Conservation (phyloP, 2,888 invertebrate genomes). For the Saturnia pavonia region DNA sequence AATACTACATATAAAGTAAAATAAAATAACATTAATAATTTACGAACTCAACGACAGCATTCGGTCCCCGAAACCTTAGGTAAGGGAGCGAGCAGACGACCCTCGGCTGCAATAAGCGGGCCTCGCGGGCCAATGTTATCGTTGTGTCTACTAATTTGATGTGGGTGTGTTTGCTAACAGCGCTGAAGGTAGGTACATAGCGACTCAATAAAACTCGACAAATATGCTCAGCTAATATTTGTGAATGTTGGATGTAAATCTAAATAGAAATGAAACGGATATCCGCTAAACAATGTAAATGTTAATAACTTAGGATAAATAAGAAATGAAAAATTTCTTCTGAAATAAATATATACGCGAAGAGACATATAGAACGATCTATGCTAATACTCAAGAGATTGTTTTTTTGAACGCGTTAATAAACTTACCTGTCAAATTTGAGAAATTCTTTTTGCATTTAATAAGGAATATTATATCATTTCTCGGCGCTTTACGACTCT, state of each 20-base stretch:
- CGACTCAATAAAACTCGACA: conserved; percentile 30
- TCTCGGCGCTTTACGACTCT: too few relatives aligned
- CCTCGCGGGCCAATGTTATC: conserved; percentile 55
- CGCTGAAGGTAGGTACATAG: conserved; percentile 27
- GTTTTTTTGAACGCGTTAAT: too few relatives aligned
- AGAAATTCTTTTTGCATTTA: too few relatives aligned
- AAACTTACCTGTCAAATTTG: too few relatives aligned
- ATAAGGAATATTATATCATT: too few relatives aligned
- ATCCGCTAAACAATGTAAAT: neutral
- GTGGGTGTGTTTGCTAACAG: conserved; percentile 32
- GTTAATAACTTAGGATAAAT: neutral
- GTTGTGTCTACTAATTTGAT: conserved; percentile 52
- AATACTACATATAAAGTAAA: neutral
- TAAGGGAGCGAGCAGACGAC: conserved; percentile 33
- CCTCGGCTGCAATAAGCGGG: conserved; percentile 50
- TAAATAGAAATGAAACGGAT: neutral
- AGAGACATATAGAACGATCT: too few relatives aligned
- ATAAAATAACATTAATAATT: conserved; percentile 5
- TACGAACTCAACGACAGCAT: conserved; percentile 6
- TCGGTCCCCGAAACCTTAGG: conserved; percentile 15
- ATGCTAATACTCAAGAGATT: too few relatives aligned
- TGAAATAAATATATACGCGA: too few relatives aligned
- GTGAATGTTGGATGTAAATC: conserved; percentile 5
- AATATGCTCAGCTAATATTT: conserved; percentile 18
- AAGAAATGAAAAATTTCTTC: neutral